Percentiles rank a stretch among this genome's conserved stretches.
phyloP scores from a whole-genome alignment of 1,140 invertebrate genomes.

The Drosophila ercepeae region DNA sequence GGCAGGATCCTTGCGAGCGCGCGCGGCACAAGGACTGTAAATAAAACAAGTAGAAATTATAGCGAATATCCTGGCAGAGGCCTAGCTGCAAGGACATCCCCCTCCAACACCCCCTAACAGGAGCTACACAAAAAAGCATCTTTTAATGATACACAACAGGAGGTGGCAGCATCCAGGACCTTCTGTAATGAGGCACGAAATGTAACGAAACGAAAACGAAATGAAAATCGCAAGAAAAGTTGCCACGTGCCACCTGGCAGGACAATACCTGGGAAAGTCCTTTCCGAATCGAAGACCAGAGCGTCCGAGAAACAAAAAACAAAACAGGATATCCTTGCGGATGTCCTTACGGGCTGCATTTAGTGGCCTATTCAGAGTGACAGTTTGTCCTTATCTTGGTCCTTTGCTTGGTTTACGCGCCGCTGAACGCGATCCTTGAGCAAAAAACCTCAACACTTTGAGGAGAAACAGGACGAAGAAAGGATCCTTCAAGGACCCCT shows the following conservation, averaged over 20 bases:
- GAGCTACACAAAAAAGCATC: slow-evolving; percentile 16
- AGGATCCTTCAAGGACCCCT: neutral
- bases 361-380: slow-evolving; percentile 65
- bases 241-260: slow-evolving; percentile 19
- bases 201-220: slow-evolving; percentile 29
- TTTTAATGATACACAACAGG: slow-evolving; percentile 68
- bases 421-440: slow-evolving; percentile 48
- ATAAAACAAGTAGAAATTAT: slow-evolving; percentile 77
- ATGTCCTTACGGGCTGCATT: slow-evolving; percentile 39
- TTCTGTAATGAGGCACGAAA: slow-evolving; percentile 63
- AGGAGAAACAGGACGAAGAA: neutral
- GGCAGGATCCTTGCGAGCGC: slow-evolving; percentile 38
- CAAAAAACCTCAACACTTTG: neutral
- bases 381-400: slow-evolving; percentile 69
- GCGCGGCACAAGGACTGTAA: slow-evolving; percentile 71
- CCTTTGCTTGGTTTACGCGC: slow-evolving; percentile 60
- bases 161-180: slow-evolving; percentile 2
- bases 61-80: slow-evolving; percentile 36
- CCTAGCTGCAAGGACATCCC: slow-evolving; percentile 9
- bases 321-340: neutral
- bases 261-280: slow-evolving; percentile 13
- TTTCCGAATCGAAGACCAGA: neutral
- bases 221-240: slow-evolving; percentile 34
- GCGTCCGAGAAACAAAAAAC: neutral
- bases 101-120: neutral